Conservation (phyloP, 2,113 vertebrate genomes). For the Gnathonemus longibarbis region DNA sequence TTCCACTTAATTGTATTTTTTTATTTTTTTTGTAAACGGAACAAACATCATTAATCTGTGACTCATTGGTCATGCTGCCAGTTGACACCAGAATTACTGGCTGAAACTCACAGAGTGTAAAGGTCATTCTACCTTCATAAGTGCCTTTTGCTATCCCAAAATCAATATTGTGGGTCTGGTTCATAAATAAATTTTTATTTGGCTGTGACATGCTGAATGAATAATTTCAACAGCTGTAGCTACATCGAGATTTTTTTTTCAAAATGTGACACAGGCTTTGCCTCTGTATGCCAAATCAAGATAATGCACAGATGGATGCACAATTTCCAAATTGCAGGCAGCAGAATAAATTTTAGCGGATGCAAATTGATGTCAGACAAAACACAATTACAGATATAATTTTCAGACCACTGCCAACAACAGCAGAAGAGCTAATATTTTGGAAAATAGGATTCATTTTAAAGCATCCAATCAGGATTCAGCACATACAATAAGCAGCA, state of each 20-base stretch:
- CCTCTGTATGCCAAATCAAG: not conserved
- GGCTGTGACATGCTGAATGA: not conserved
- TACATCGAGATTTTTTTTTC: not conserved
- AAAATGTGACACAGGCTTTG: not conserved
- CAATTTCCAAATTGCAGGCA: not conserved
- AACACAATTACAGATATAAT: constrained; percentile 2
- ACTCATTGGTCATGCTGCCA: not conserved
- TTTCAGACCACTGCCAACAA: not conserved
- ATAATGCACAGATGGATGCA: not conserved
- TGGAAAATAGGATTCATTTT: constrained; percentile 6
- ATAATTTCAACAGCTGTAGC: not conserved
- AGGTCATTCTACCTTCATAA: not conserved
- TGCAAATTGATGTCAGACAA: constrained; percentile 5
- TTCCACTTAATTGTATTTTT: not conserved
- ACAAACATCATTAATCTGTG: not conserved
- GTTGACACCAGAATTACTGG: not conserved
- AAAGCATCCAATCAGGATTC: not conserved
- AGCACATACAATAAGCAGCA: not conserved
- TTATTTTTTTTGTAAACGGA: not conserved
- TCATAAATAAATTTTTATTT: not conserved
- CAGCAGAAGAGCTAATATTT: constrained; percentile 6
- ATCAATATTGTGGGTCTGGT: not conserved
- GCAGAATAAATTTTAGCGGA: not conserved
- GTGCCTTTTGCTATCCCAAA: not conserved
- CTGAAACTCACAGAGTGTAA: not conserved